phyloP scores from a whole-genome alignment of 1,140 invertebrate species.

The Sarcophaga peregrina region DNA sequence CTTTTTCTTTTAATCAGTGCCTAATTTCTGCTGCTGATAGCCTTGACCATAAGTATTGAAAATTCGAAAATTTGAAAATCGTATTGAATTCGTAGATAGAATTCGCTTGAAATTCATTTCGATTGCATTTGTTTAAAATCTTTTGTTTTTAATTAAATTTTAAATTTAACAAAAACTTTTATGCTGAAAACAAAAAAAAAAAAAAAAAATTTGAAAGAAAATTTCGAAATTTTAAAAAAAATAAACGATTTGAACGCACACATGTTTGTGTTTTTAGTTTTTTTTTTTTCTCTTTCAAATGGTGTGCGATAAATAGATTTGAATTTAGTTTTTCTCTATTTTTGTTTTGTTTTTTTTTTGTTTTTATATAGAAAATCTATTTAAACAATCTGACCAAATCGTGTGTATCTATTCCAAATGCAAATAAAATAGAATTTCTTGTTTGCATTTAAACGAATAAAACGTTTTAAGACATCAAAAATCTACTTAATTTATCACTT shows the following conservation, averaged over 20 bases:
- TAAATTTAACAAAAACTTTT: too few species aligned
- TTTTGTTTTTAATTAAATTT: neutral
- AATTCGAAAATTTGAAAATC: neutral
- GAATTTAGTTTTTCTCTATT: constrained; percentile 6
- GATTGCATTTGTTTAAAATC: constrained; percentile 46
- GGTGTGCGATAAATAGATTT: constrained; percentile 49
- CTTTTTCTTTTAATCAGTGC: neutral
- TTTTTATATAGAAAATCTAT: neutral
- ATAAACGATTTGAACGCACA: too few species aligned
- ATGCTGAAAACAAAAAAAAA: too few species aligned
- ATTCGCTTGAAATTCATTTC: neutral
- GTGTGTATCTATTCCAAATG: neutral
- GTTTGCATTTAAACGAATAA: too few species aligned
- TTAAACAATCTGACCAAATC: neutral
- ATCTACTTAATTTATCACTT: too few species aligned
- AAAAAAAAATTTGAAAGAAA: too few species aligned
- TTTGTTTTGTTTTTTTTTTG: neutral
- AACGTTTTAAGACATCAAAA: too few species aligned
- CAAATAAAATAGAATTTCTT: neutral
- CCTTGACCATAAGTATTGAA: constrained; percentile 38
- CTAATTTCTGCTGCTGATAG: neutral
- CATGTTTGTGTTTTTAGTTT: too few species aligned
- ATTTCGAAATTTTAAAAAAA: too few species aligned
- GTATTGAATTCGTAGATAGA: neutral
- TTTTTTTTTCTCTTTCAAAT: too few species aligned